A percentile compares a stretch with the other conserved stretches of the same genome.
phyloP scores from a whole-genome alignment of 2,113 vertebrate species.

The Phylloscopus trochilus region DNA sequence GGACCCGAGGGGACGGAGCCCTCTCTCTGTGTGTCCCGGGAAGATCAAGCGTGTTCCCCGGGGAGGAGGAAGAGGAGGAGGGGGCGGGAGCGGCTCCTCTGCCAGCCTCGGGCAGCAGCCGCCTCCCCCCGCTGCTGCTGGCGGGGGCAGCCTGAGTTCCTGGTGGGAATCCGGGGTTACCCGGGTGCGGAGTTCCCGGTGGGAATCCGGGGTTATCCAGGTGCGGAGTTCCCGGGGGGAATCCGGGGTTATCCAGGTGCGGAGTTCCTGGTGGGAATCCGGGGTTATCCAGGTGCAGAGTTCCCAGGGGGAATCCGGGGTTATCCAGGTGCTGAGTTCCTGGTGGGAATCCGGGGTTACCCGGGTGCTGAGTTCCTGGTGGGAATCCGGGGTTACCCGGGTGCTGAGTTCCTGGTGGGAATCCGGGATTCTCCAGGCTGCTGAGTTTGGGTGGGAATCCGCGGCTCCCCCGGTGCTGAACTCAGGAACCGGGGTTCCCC shows the following conservation, averaged over 20 bases:
- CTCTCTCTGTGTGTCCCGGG: not conserved
- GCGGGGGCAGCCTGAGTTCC: not conserved
- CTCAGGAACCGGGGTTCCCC: too few relatives aligned
- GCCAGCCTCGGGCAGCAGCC: not conserved
- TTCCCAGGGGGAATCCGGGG: too few relatives aligned
- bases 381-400: too few relatives aligned
- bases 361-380: too few relatives aligned
- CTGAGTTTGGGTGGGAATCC: too few relatives aligned
- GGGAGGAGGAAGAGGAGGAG: not conserved
- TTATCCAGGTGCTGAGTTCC: too few relatives aligned
- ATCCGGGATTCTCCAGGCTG: too few relatives aligned
- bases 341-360: not conserved
- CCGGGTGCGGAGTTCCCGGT: too few relatives aligned
- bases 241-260: not conserved
- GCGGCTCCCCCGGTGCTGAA: too few relatives aligned
- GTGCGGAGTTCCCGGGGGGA: not conserved
- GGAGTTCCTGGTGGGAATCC: fast-evolving
- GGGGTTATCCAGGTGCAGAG: not conserved
- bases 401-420: not conserved
- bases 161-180: not conserved
- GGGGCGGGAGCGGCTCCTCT: not conserved
- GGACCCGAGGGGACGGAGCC: constrained; percentile 5
- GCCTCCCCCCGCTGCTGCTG: not conserved
- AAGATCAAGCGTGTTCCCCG: not conserved
- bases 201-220: not conserved